Evolutionary conservation across 1,140 invertebrate genomes (phyloP), one percentile per base, ranked within the genome.

Genomic region (Apis cerana): DNA sequence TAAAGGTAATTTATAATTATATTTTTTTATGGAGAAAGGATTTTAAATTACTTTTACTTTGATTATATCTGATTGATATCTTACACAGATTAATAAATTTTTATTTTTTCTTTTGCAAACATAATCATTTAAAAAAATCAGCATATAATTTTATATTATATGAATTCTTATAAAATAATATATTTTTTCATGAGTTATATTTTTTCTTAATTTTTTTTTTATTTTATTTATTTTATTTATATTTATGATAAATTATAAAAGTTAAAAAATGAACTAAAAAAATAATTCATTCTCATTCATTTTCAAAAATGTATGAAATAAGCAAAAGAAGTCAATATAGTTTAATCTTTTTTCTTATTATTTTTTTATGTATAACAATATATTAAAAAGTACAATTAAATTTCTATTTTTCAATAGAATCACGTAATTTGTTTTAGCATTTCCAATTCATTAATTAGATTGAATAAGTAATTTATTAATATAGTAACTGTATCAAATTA

Each of bases 1-100:
- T 98, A 11, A 96, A 96, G 94, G 96, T 96, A 91, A 91, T 58
- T 62, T 17, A 21, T 12, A 64, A 27, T 71, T 64, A 27, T 33
- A 27, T 65, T 33, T 8, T 65, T 33, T 19, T 33, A 65, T 27
- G 4, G 13, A 27, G 27, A 23, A 12, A 62, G 12, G 15, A 62
- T 62, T 62, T 62, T 27, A 61, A 61, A 15, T 43, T 11, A 67
- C 15, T 43, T 67, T 67, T 67, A 43, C 13, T 67, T 43, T 12
- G 10, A 17, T 8, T 19, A 17, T 10, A 43, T n/a, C n/a, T n/a
- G n/a, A n/a, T n/a, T n/a, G n/a, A n/a, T n/a, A n/a, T 43, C 13
- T 43, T 1, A 12, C 5, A 67, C 3, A 19, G 33, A 19, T 43
- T 11, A 19, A 15, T 43, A 43, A 19, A 21, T 65, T 3, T 4